Base-by-base conservation (phyloP, 1,140 invertebrate species). In the Drosophila ercepeae region DNA sequence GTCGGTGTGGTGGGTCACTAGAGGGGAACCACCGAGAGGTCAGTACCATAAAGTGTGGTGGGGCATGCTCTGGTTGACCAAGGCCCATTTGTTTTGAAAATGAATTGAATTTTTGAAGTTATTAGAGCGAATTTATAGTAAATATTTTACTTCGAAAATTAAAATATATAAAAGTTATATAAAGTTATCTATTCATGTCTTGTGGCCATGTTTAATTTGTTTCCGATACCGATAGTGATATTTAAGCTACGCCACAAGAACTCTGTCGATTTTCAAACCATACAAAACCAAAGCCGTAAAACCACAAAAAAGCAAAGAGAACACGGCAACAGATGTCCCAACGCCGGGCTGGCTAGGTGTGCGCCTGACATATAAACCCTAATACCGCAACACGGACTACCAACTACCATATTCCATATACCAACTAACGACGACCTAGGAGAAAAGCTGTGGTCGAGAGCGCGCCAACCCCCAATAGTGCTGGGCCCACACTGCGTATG, bases 321-420 rank as follows among this genome's bases (percentile, higher is more conserved):
- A 8, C 13, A 5, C 52, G 58, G 49, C 65, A 82, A 77, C 68
- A 69, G 63, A 54, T 68, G 63, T 42, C 42, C 48, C 9, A 9
- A 32, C 29, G 11, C 11, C 11, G 0, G 11, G 29, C 9, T n/a
- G 45, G 7, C 39, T 23, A 60, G 46, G 60, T 55, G 45, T 60
- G 70, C 53, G 71, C 46, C 60, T 82, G 83, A 89, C 82, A 88
- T 55, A 88, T 57, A 82, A 89, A 88, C 82, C 82, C 59, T 75
- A 88, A 88, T 88, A 89, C 60, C 49, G n/a, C 45, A 65, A 44
- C 44, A 59, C 27, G 29, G 29, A 36, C 36, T 16, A 16, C 36
- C 36, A 29, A 58, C 23, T 16, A 39, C 36, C 21, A 21, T 4
- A n/a, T 21, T 2, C 21, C 21, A 21, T 4, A 21, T 21, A 21